Conservation (phyloP, 2,113 vertebrate species). For the Eira barbara region DNA sequence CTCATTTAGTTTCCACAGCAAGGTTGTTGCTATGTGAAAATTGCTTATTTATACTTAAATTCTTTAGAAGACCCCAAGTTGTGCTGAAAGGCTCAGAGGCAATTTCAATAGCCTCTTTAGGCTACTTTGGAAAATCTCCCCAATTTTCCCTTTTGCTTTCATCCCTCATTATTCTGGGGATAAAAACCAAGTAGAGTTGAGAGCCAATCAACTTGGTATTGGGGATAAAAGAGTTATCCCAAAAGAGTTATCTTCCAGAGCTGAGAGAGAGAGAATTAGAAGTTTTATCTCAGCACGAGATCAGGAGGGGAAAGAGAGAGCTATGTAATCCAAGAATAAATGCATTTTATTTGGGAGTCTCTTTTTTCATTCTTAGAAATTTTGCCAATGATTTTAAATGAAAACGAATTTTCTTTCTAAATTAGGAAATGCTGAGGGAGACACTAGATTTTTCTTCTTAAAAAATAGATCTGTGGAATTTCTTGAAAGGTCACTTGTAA, state of each 20-base stretch:
- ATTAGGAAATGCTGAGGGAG: conserved; percentile 65
- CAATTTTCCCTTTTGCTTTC: conserved; percentile 67
- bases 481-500: conserved; percentile 29
- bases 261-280: conserved; percentile 70
- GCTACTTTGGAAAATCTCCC: conserved; percentile 56
- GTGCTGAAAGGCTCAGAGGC: conserved; percentile 14
- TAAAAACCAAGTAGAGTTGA: conserved; percentile 72
- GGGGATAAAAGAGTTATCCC: conserved; percentile 50
- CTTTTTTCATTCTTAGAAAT: conserved; percentile 53
- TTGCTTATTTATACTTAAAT: conserved; percentile 66
- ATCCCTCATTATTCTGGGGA: conserved; percentile 65
- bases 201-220: conserved; percentile 71
- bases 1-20: conserved; percentile 60
- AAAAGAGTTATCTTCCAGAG: conserved; percentile 3
- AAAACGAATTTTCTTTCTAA: conserved; percentile 64
- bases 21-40: conserved; percentile 70
- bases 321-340: conserved; percentile 74
- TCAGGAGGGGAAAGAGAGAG: conserved; percentile 29
- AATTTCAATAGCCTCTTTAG: conserved; percentile 62
- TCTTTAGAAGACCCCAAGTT: conserved; percentile 60
- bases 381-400: conserved; percentile 68
- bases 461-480: conserved; percentile 35
- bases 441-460: conserved; percentile 29
- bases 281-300: conserved; percentile 75
- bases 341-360: conserved; percentile 51